Conservation (phyloP, 2,113 vertebrate genomes). For the Sardina pilchardus region DNA sequence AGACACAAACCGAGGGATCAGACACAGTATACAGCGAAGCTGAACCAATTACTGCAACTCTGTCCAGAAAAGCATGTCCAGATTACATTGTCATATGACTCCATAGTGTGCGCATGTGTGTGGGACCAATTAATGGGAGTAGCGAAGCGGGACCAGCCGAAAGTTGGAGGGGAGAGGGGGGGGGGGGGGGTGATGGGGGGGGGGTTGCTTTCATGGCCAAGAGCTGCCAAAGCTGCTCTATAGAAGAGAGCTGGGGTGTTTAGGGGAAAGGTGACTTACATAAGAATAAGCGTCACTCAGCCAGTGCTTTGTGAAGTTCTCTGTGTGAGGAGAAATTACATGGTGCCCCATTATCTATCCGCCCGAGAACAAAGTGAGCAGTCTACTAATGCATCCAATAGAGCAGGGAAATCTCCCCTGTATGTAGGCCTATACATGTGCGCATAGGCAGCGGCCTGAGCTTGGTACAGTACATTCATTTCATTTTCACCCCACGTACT, state of each 20-base stretch:
- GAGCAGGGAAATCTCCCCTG: background rate
- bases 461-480: too few species aligned
- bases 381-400: background rate
- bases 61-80: slow-evolving; percentile 35
- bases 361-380: background rate
- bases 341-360: slow-evolving; percentile 5
- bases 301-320: background rate
- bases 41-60: slow-evolving; percentile 23
- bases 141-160: slow-evolving; percentile 10
- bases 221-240: slow-evolving; percentile 42
- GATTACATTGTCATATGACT: slow-evolving; percentile 33
- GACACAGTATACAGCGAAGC: slow-evolving; percentile 9
- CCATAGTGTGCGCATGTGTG: slow-evolving; percentile 15
- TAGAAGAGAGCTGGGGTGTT: slow-evolving; percentile 25
- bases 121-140: slow-evolving; percentile 21
- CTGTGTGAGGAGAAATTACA: background rate
- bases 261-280: slow-evolving; percentile 38
- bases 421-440: background rate
- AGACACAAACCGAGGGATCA: slow-evolving; percentile 20
- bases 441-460: too few species aligned
- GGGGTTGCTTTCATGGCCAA: background rate
- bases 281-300: slow-evolving; percentile 25
- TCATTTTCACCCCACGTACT: too few species aligned
- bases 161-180: slow-evolving; percentile 15
- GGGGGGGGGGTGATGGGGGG: slow-evolving; percentile 2